phyloP scores from a whole-genome alignment of 2,113 vertebrate genomes.

The Gobius niger region DNA sequence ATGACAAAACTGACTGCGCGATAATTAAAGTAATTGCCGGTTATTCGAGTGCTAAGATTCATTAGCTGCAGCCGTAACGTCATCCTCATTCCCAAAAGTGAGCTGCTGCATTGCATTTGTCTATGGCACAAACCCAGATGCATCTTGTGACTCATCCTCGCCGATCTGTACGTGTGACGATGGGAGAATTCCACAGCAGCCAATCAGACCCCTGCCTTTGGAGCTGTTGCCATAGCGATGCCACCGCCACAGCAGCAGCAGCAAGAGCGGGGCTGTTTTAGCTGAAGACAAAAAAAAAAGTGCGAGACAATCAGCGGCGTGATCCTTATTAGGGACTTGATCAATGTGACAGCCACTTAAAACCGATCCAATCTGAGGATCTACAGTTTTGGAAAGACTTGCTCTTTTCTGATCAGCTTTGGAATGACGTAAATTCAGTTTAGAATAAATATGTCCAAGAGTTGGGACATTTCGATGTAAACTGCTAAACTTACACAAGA shows the following conservation, averaged over 20 bases:
- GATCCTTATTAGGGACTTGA: neutral
- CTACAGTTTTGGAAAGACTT: too few relatives aligned
- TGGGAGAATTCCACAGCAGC: constrained; percentile 55
- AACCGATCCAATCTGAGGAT: too few relatives aligned
- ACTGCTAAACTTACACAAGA: too few relatives aligned
- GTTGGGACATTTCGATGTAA: too few relatives aligned
- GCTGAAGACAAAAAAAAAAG: constrained; percentile 14
- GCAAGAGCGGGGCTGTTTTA: constrained; percentile 56
- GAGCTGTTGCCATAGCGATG: constrained; percentile 68
- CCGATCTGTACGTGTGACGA: constrained; percentile 54
- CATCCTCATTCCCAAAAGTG: too few relatives aligned
- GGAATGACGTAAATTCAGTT: too few relatives aligned
- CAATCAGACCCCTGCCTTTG: constrained; percentile 50
- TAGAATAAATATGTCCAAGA: too few relatives aligned
- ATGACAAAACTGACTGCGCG: too few relatives aligned
- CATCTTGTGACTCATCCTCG: constrained; percentile 60
- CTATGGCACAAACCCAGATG: constrained; percentile 10
- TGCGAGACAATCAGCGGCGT: neutral
- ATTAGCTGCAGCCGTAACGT: too few relatives aligned
- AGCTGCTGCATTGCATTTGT: neutral
- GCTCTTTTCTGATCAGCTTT: too few relatives aligned
- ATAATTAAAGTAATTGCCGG: too few relatives aligned
- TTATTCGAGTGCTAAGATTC: too few relatives aligned
- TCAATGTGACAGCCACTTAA: neutral
- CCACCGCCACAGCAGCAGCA: constrained; percentile 40